Percentiles rank a stretch among this genome's conserved stretches.
Conservation (phyloP, 2,113 vertebrate species). For the Elgaria multicarinata region DNA sequence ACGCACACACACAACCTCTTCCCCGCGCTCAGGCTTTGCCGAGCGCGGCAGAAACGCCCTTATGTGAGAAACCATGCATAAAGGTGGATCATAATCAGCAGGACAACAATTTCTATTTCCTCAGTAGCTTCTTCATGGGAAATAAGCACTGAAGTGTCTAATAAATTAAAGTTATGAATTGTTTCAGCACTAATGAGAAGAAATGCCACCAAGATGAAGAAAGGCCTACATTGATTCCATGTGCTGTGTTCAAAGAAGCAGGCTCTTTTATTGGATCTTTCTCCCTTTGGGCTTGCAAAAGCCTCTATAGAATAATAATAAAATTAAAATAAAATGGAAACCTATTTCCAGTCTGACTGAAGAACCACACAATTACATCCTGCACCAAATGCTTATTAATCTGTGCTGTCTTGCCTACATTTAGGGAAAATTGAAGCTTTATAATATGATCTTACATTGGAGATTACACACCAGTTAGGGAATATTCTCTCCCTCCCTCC, state of each 20-base stretch:
- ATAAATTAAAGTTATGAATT: constrained; percentile 57
- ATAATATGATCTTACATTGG: not conserved
- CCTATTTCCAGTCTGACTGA: constrained; percentile 62
- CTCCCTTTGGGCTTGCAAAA: constrained; percentile 59
- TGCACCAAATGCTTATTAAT: constrained; percentile 52
- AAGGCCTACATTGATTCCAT: constrained; percentile 24
- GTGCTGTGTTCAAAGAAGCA: constrained; percentile 48
- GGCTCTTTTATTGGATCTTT: constrained; percentile 53
- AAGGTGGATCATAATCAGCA: constrained; percentile 38
- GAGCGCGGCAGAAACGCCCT: no score
- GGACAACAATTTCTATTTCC: constrained; percentile 60
- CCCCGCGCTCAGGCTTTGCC: no score
- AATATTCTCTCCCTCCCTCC: constrained; percentile 38
- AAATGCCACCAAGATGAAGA: constrained; percentile 50
- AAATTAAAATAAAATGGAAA: constrained; percentile 33
- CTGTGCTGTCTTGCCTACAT: constrained; percentile 58
- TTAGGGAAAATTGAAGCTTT: constrained; percentile 35
- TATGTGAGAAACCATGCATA: not conserved
- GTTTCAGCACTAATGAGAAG: constrained; percentile 65
- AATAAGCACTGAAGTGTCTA: constrained; percentile 64
- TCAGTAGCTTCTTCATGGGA: constrained; percentile 62
- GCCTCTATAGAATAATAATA: not conserved
- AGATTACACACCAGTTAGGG: constrained; percentile 18
- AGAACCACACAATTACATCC: constrained; percentile 67
- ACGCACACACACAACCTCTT: no score